Percentiles rank a stretch among this genome's conserved stretches.
Conservation (phyloP, 2,888 invertebrate species). For the Endotricha flammealis region DNA sequence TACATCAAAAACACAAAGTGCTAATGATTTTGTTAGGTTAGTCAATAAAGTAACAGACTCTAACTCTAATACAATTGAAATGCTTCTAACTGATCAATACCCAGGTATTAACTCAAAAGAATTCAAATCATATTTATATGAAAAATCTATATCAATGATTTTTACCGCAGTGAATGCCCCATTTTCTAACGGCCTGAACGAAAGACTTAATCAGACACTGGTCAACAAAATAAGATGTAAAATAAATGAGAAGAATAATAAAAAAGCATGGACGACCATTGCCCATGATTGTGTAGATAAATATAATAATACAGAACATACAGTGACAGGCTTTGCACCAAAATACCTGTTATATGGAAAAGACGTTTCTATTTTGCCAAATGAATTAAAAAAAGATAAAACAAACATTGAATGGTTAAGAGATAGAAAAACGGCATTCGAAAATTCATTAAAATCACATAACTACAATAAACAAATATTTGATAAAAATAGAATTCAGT, state of each 20-base stretch:
- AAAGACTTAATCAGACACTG: too few relatives aligned
- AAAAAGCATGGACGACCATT: constrained; percentile 11
- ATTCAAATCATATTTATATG: constrained; percentile 18
- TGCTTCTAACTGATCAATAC: constrained; percentile 26
- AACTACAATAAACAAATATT: too few relatives aligned
- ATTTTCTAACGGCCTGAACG: too few relatives aligned
- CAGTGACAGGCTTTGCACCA: constrained; percentile 30
- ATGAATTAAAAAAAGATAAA: constrained; percentile 21
- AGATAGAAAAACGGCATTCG: too few relatives aligned
- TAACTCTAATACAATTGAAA: constrained; percentile 15
- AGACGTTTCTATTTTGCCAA: constrained; percentile 24
- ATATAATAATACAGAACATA: constrained; percentile 27
- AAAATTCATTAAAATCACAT: too few relatives aligned
- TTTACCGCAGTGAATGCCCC: constrained; percentile 40
- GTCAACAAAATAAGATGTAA: constrained; percentile 30
- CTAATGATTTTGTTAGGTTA: constrained; percentile 23
- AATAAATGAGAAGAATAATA: constrained; percentile 14
- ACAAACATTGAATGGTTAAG: too few relatives aligned
- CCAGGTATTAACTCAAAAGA: constrained; percentile 29
- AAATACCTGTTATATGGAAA: constrained; percentile 28
- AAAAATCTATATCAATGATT: constrained; percentile 22
- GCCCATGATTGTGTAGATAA: constrained; percentile 12
- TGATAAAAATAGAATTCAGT: too few relatives aligned
- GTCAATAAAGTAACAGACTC: constrained; percentile 12
- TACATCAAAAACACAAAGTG: constrained; percentile 22